Evolutionary conservation across 2,797 vertebrate species (phyloP).

Genomic region (Arrhamphus sclerolepis): DNA sequence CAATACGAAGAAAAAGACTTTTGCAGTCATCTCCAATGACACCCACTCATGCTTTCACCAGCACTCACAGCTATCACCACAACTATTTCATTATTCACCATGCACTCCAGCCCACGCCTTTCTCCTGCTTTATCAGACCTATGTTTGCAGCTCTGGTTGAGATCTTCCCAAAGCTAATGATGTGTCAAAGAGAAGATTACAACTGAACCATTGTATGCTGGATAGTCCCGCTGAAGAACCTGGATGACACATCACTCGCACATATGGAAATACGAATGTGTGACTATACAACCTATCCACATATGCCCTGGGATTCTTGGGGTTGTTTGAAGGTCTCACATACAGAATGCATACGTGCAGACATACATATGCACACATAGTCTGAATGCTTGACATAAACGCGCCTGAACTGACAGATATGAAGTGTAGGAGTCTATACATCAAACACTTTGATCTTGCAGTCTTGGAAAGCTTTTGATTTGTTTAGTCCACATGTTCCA

Average conservation of each 20-base stretch:
- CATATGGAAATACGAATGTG: constrained; percentile 33
- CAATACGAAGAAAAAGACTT: constrained; percentile 42
- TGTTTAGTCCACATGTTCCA: constrained; percentile 6
- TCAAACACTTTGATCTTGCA: constrained; percentile 30
- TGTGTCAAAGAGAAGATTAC: constrained; percentile 73
- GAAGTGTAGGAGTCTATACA: constrained; percentile 59
- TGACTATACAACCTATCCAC: constrained; percentile 27
- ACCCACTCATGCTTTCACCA: constrained; percentile 61
- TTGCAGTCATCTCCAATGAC: constrained; percentile 36
- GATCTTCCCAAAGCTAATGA: constrained; percentile 75
- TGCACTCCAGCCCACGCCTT: constrained; percentile 51
- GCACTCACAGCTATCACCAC: constrained; percentile 61
- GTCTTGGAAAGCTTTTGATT: constrained; percentile 12
- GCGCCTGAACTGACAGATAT: constrained; percentile 56
- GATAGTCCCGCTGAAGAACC: constrained; percentile 47
- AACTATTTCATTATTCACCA: constrained; percentile 65
- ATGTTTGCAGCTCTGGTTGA: constrained; percentile 55
- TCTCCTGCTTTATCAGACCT: constrained; percentile 63
- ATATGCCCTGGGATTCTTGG: constrained; percentile 25
- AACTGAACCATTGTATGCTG: constrained; percentile 60
- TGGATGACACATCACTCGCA: constrained; percentile 54
- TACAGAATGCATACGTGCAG: constrained; percentile 25
- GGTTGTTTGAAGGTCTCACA: constrained; percentile 37
- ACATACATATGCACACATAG: constrained; percentile 22
- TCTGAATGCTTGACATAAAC: constrained; percentile 34